Evolutionary conservation across 2,888 invertebrate species (phyloP), one percentile per base, ranked within the genome.

Genomic region (Catocala sponsa): DNA sequence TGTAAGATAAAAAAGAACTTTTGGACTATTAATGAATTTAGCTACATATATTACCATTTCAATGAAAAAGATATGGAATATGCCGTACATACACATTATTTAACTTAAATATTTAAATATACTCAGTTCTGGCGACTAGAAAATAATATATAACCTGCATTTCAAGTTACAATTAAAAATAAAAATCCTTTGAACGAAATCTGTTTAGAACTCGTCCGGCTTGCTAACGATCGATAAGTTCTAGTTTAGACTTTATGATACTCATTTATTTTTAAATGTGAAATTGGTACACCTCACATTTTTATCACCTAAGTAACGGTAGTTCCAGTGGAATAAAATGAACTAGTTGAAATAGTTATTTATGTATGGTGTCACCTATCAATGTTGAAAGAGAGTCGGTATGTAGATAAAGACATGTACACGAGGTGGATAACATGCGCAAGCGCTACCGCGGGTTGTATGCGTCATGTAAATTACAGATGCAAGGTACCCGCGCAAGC

Each of bases 221-320:
- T 32, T 38, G 11, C 46, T 32, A 13, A 35, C 25, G 25, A 25
- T 41, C n/a, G 2, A 11, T 15, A 15, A 33, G 35, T 46, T 47
- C 46, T 52, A 52, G 52, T 41, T n/a, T 13, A 15, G 32, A 6
- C 53, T 59, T 52, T 53, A 47, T 47, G 47, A 42, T 5, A 33
- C 47, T 53, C 12, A 59, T 53, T 59, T 48, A n/a, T 53, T 51
- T 53, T 32, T 15, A 10, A 41, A 58, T 48, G 5, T 59, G 32
- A 53, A 59, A 42, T 52, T 51, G 46, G 48, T 48, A 51, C 12
- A n/a, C 6, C 6, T 6, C 13, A 53, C 32, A 46, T 41, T 43
- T 47, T 59, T 53, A 15, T 32, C n/a, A 33, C 25, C 13, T 44
- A 51, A 35, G 10, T 52, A 41, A 46, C 59, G 47, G 59, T 35